phyloP scores from a whole-genome alignment of 2,797 vertebrate species.

The Tokudaia muenninki region DNA sequence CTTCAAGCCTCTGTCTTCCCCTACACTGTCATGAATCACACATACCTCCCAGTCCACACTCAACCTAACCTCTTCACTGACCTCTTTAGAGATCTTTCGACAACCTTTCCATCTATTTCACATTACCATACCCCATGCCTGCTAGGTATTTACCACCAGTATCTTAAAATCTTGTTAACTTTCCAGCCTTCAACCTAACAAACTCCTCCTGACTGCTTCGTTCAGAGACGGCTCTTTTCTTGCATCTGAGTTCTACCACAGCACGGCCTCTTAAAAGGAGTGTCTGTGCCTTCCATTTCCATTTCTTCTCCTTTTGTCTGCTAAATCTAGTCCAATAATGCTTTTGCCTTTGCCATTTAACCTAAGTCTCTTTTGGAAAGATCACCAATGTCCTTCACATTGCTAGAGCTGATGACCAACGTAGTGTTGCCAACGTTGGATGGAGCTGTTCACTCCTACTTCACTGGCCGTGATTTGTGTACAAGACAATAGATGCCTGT shows the following conservation, averaged over 20 bases:
- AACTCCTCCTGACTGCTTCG: not conserved
- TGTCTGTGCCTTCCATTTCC: not conserved
- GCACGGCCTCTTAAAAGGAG: not conserved
- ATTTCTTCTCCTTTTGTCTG: not conserved
- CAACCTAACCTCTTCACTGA: not conserved
- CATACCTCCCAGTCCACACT: not conserved
- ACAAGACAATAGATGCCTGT: not conserved
- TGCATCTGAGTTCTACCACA: not conserved
- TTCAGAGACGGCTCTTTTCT: not conserved
- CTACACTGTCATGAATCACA: not conserved
- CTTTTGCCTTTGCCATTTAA: not conserved
- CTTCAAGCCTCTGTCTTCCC: not conserved
- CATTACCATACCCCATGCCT: not conserved
- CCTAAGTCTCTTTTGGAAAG: not conserved
- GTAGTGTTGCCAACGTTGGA: not conserved
- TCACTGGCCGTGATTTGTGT: not conserved
- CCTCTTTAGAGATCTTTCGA: not conserved
- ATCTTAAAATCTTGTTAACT: slow-evolving; percentile 18
- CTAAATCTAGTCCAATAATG: not conserved
- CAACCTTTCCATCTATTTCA: not conserved
- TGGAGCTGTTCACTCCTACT: not conserved
- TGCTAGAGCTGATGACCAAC: not conserved
- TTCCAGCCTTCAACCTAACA: not conserved
- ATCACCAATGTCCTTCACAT: not conserved
- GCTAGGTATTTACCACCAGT: not conserved